These are phyloP conservation scores for Leucania comma DNA, from an alignment of 2,888 invertebrate species.

Conservation along the genomic window DNA sequence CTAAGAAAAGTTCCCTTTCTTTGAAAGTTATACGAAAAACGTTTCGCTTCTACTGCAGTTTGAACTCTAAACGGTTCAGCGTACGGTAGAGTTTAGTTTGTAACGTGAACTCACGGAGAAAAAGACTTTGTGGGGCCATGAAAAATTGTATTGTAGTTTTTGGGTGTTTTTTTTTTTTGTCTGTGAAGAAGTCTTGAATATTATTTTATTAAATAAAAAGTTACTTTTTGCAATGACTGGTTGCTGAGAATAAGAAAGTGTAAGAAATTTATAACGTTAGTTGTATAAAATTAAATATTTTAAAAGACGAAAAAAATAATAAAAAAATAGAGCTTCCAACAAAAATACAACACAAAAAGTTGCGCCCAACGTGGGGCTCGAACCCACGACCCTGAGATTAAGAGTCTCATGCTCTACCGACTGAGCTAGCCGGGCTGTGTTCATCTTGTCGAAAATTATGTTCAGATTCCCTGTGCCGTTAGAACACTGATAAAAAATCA, in stretches of 20 bases:
- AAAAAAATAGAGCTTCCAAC: not conserved
- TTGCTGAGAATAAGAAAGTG: not conserved
- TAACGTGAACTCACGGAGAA: slow-evolving; percentile 52
- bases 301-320: too few species aligned
- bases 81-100: slow-evolving; percentile 70
- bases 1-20: slow-evolving; percentile 57
- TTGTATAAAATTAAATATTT: too few species aligned
- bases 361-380: slow-evolving; percentile 92
- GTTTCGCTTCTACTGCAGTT: slow-evolving; percentile 62
- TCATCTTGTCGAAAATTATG: accelerated
- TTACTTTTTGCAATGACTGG: not conserved
- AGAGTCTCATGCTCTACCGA: slow-evolving; percentile 92
- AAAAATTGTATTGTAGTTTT: not conserved
- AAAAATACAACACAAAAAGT: slow-evolving; percentile 63
- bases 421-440: slow-evolving; percentile 89
- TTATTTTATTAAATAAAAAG: not conserved
- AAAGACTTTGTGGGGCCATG: slow-evolving; percentile 57
- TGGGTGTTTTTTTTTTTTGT: not conserved
- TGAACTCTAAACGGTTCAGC: slow-evolving; percentile 64
- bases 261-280: not conserved
- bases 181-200: not conserved
- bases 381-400: slow-evolving; percentile 93
- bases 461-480: not conserved
- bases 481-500: too few species aligned
- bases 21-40: slow-evolving; percentile 62